phyloP scores from a whole-genome alignment of 2,888 invertebrate genomes.

The Tetragonisca angustula region DNA sequence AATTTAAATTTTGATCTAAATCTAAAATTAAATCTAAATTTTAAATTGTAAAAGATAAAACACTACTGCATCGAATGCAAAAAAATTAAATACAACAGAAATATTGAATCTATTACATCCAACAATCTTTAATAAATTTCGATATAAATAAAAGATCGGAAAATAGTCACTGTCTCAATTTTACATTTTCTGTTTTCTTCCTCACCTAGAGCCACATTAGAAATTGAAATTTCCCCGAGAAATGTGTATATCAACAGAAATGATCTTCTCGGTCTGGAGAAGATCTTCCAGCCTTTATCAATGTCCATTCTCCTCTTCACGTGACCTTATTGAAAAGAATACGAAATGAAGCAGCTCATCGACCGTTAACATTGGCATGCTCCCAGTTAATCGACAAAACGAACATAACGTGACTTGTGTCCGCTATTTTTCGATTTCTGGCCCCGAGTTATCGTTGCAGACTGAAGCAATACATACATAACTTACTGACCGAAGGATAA shows the following conservation, averaged over 20 bases:
- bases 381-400: constrained; percentile 68
- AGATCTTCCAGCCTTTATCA: constrained; percentile 11
- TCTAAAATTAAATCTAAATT: too few species aligned
- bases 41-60: too few species aligned
- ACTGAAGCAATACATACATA: constrained; percentile 25
- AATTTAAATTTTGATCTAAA: too few species aligned
- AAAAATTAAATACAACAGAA: too few species aligned
- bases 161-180: neutral
- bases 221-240: constrained; percentile 16
- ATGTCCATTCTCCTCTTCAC: constrained; percentile 25
- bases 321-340: constrained; percentile 52
- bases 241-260: constrained; percentile 15
- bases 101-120: too few species aligned
- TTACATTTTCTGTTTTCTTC: neutral
- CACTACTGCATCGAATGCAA: too few species aligned
- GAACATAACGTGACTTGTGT: constrained; percentile 72
- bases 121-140: too few species aligned
- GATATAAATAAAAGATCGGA: neutral
- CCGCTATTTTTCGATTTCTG: constrained; percentile 62
- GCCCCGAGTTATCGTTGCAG: constrained; percentile 25
- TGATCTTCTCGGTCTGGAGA: constrained; percentile 17
- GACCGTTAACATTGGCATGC: constrained; percentile 73
- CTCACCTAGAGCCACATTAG: neutral
- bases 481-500: constrained; percentile 37
- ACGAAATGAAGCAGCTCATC: constrained; percentile 62